These are phyloP conservation scores for Eptatretus burgeri DNA, from an alignment of 2,113 vertebrate species.

Conservation along the genomic window DNA sequence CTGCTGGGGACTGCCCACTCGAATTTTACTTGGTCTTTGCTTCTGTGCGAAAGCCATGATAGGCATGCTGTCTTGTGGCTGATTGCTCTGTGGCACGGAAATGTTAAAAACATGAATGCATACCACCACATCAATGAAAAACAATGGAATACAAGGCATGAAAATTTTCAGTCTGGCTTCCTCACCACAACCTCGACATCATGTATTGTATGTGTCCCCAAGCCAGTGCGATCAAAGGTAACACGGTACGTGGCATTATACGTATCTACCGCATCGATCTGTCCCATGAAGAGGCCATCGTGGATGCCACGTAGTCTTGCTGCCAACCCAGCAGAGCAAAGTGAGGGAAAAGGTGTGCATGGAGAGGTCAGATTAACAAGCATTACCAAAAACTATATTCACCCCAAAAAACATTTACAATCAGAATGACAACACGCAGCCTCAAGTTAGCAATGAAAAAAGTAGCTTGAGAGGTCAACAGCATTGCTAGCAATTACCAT, in stretches of 20 bases:
- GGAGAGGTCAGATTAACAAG: too few relatives aligned
- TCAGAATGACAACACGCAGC: too few relatives aligned
- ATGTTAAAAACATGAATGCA: neutral
- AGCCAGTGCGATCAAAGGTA: slow-evolving; percentile 70
- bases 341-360: too few relatives aligned
- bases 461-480: too few relatives aligned
- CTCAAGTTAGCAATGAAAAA: too few relatives aligned
- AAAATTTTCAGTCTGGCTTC: slow-evolving; percentile 15
- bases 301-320: slow-evolving; percentile 71
- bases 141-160: neutral
- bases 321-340: slow-evolving; percentile 12
- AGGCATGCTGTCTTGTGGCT: slow-evolving; percentile 91
- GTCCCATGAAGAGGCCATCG: slow-evolving; percentile 79
- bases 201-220: slow-evolving; percentile 86
- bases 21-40: slow-evolving; percentile 32
- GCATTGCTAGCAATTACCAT: too few relatives aligned
- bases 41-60: slow-evolving; percentile 90
- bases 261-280: slow-evolving; percentile 88
- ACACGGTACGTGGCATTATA: slow-evolving; percentile 78
- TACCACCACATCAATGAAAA: too few relatives aligned
- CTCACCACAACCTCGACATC: slow-evolving; percentile 82
- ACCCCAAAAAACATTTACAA: too few relatives aligned
- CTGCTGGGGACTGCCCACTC: too few relatives aligned
- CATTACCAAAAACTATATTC: too few relatives aligned
- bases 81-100: slow-evolving; percentile 41